These are phyloP conservation scores for Huso huso DNA, from an alignment of 2,797 vertebrate genomes.

Conservation along the genomic window DNA sequence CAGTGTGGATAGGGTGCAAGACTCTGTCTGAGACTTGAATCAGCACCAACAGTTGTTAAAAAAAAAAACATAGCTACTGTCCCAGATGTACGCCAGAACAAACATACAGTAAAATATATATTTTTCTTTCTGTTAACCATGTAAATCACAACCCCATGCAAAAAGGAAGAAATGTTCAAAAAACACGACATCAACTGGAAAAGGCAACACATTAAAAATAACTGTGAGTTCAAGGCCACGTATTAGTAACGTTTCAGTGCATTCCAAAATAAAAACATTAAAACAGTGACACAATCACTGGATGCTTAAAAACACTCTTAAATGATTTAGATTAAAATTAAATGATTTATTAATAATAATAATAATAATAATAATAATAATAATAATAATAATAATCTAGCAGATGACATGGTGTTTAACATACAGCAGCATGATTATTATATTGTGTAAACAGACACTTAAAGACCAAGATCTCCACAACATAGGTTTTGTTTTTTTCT, in stretches of 20 bases:
- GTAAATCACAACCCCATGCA: conserved; percentile 8
- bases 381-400: neutral
- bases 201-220: conserved; percentile 1
- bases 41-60: too few species aligned
- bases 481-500: too few species aligned
- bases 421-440: conserved; percentile 10
- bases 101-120: too few species aligned
- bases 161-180: conserved; percentile 2
- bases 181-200: neutral
- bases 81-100: too few species aligned
- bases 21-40: too few species aligned
- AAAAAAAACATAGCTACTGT: too few species aligned
- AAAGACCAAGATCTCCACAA: conserved; percentile 7
- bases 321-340: too few species aligned
- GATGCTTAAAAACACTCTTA: conserved; percentile 9
- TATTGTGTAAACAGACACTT: conserved; percentile 20
- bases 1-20: too few species aligned
- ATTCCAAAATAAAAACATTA: neutral
- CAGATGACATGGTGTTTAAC: conserved; percentile 3
- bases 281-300: conserved; percentile 15
- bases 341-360: too few species aligned
- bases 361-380: too few species aligned
- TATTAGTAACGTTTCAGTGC: conserved; percentile 11
- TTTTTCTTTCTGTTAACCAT: too few species aligned
- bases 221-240: conserved; percentile 18